Base-by-base conservation (phyloP, 2,113 vertebrate genomes). In the Pedionomus torquatus region DNA sequence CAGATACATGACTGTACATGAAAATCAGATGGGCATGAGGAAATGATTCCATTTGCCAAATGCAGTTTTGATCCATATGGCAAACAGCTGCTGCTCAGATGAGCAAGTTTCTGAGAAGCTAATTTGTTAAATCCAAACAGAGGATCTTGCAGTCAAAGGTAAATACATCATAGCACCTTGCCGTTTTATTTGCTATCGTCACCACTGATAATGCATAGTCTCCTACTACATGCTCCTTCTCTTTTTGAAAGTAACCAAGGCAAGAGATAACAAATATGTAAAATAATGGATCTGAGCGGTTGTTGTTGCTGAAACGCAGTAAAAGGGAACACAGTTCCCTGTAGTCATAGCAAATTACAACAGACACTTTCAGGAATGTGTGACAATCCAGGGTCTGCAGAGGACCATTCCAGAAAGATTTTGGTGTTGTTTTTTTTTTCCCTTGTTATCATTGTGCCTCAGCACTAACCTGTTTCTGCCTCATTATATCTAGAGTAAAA, bases 11-110 rank as follows among this genome's bases (percentile, higher is more conserved):
- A 65, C 78, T 94, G 49, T 84, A 91, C 80, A 87, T 91, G 94
- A 89, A 96, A 97, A 95, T 96, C 91, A 95, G 91, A 96, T 95
- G 81, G 96, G 75, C 78, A 92, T n/a, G 49, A 84, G 91, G 81
- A 96, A 92, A 43, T 69, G 4, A 84, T 76, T 89, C 74, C 35
- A 17, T 91, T 95, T 95, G 82, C 94, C 94, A 96, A 95, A 78
- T 25, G 18, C 63, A 90, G 65, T 90, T 96, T 74, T 86, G 74
- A 93, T 79, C 81, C 96, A 93, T 96, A 92, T 95, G 95, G 95
- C 70, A 97, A 95, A 76, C 92, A 97, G 87, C 90, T 97, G 96
- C 71, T 94, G 64, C 63, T 97, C 76, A 92, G 52, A 91, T 66
- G 76, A 95, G 51, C 49, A 83, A 91, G 66, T 70, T 96, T 94